A percentile compares a stretch with the other conserved stretches of the same genome.
Evolutionary conservation across 1,140 invertebrate genomes (phyloP).

Genomic region (Drosophila auraria): DNA sequence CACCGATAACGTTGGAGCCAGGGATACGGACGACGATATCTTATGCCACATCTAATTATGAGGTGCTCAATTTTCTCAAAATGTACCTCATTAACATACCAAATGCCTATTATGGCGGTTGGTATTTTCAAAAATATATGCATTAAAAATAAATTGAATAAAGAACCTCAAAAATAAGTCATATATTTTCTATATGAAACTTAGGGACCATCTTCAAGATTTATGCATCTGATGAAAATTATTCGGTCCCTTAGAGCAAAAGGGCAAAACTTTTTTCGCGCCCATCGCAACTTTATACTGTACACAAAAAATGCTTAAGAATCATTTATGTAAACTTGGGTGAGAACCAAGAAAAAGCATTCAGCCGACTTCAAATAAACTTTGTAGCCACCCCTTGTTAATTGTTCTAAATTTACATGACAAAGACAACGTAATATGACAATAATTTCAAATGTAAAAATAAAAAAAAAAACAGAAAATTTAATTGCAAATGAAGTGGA

Average conservation of each 20-base stretch:
- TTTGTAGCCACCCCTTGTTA: slow-evolving; percentile 10
- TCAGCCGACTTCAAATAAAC: slow-evolving; percentile 34
- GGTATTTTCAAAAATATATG: slow-evolving; percentile 18
- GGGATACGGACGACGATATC: slow-evolving; percentile 17
- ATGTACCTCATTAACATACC: slow-evolving; percentile 54
- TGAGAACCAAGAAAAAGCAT: slow-evolving; percentile 10
- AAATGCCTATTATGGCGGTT: slow-evolving; percentile 23
- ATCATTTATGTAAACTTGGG: slow-evolving; percentile 63
- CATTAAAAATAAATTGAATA: slow-evolving; percentile 5
- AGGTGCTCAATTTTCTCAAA: slow-evolving; percentile 15
- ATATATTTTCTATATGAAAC: background rate
- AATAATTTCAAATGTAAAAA: slow-evolving; percentile 9
- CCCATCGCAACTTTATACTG: slow-evolving; percentile 25
- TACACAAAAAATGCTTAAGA: slow-evolving; percentile 32
- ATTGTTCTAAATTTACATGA: slow-evolving; percentile 57
- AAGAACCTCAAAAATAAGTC: background rate
- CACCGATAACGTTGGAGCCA: slow-evolving; percentile 23
- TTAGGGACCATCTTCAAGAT: slow-evolving; percentile 12
- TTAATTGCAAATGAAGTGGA: slow-evolving; percentile 59
- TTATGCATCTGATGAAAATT: slow-evolving; percentile 57
- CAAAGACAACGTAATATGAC: slow-evolving; percentile 34
- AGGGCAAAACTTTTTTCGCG: slow-evolving; percentile 41
- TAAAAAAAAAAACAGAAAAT: slow-evolving; percentile 9
- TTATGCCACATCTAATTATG: slow-evolving; percentile 28
- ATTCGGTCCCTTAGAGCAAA: slow-evolving; percentile 37